Evolutionary conservation across 2,797 vertebrate species (phyloP).

Genomic region (Pelochelys cantorii): DNA sequence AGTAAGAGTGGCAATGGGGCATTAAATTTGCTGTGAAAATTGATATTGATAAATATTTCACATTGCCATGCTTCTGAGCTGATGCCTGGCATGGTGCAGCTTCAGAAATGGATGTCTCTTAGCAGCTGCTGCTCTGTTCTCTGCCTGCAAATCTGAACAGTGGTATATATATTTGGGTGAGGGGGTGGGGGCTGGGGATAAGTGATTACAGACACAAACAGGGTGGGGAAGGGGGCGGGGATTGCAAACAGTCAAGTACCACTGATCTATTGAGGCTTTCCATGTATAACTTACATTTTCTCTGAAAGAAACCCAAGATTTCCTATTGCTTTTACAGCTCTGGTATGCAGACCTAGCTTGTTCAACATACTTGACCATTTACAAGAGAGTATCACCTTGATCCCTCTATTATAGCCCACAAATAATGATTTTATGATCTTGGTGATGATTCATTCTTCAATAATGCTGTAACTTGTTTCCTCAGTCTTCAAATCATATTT

Average conservation of each 20-base stretch:
- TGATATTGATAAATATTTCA: too few species aligned
- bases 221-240: too few species aligned
- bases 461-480: neutral
- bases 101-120: too few species aligned
- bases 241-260: neutral
- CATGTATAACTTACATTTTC: neutral
- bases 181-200: too few species aligned
- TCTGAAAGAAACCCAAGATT: neutral
- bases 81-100: too few species aligned
- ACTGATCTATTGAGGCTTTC: neutral
- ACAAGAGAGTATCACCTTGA: fast-evolving
- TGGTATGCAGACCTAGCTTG: neutral
- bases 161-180: too few species aligned
- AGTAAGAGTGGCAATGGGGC: too few species aligned
- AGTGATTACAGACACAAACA: too few species aligned
- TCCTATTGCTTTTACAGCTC: neutral
- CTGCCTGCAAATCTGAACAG: too few species aligned
- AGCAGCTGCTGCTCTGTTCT: too few species aligned
- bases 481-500: neutral
- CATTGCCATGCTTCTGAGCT: too few species aligned
- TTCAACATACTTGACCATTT: neutral
- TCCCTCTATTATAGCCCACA: neutral
- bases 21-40: too few species aligned
- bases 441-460: neutral
- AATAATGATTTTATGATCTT: neutral